phyloP scores from a whole-genome alignment of 1,140 invertebrate species.

The Scylla paramamosain region DNA sequence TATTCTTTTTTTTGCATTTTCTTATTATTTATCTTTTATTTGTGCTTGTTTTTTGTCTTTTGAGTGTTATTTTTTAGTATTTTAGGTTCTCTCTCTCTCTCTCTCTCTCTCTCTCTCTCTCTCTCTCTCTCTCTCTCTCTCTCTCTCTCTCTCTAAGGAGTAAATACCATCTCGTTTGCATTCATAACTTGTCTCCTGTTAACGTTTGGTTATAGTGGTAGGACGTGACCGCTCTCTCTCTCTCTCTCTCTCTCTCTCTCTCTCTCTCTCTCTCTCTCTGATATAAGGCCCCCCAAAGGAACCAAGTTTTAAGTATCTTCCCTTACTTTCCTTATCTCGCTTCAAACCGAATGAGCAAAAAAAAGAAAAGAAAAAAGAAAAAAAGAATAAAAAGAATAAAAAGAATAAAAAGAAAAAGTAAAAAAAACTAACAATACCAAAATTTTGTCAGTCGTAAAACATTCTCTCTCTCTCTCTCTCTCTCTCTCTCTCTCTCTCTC shows the following conservation, averaged over 20 bases:
- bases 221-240: not conserved
- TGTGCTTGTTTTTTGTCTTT: not conserved
- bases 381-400: too few species aligned
- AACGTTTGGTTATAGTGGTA: too few species aligned
- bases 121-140: constrained; percentile 40
- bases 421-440: too few species aligned
- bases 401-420: too few species aligned
- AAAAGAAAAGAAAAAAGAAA: too few species aligned
- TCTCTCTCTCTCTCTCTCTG: constrained; percentile 36
- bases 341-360: too few species aligned
- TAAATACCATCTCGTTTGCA: too few species aligned
- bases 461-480: too few species aligned
- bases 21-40: not conserved
- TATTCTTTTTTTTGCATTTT: not conserved
- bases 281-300: not conserved
- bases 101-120: not conserved
- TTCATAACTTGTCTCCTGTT: too few species aligned
- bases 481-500: too few species aligned
- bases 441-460: too few species aligned
- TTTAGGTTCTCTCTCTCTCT: not conserved
- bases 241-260: constrained; percentile 27
- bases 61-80: not conserved
- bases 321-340: too few species aligned
- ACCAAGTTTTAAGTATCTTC: not conserved
- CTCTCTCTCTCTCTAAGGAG: not conserved